Percentiles rank a stretch among this genome's conserved stretches.
Evolutionary conservation across 2,888 invertebrate genomes (phyloP).

Genomic region (Drosophila paranaensis): DNA sequence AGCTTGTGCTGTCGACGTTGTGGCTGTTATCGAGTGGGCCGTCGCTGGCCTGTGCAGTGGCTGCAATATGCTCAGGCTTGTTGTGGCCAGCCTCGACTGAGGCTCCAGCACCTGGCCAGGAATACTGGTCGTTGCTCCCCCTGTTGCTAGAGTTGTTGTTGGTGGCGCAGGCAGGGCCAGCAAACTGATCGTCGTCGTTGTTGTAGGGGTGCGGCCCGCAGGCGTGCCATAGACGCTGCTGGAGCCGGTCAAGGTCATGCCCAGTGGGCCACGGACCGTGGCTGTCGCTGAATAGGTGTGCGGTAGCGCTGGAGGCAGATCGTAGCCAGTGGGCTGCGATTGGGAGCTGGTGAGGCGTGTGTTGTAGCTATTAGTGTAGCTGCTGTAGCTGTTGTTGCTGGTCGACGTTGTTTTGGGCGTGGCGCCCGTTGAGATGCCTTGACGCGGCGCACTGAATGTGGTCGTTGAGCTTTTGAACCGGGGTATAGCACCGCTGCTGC

Average conservation of each 20-base stretch:
- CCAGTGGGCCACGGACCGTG: constrained; percentile 78
- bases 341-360: constrained; percentile 68
- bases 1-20: constrained; percentile 25
- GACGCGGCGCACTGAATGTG: constrained; percentile 48
- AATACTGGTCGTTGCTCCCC: constrained; percentile 44
- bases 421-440: constrained; percentile 66
- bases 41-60: constrained; percentile 57
- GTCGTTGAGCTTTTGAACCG: constrained; percentile 50
- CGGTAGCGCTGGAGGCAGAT: constrained; percentile 80
- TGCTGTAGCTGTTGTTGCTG: constrained; percentile 22
- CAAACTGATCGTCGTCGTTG: constrained; percentile 71
- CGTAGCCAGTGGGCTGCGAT: constrained; percentile 66
- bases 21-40: constrained; percentile 37
- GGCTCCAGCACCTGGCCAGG: constrained; percentile 78
- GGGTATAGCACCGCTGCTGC: constrained; percentile 55
- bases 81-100: constrained; percentile 53
- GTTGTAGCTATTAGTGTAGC: constrained; percentile 44
- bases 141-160: constrained; percentile 21
- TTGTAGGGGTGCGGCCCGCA: constrained; percentile 37
- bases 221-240: constrained; percentile 69
- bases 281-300: constrained; percentile 78
- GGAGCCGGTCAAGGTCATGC: constrained; percentile 76
- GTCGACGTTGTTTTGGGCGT: constrained; percentile 65
- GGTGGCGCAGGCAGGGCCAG: constrained; percentile 75
- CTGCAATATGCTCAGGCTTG: constrained; percentile 75